Base-by-base conservation (phyloP, 2,113 vertebrate species). In the Entosphenus tridentatus region DNA sequence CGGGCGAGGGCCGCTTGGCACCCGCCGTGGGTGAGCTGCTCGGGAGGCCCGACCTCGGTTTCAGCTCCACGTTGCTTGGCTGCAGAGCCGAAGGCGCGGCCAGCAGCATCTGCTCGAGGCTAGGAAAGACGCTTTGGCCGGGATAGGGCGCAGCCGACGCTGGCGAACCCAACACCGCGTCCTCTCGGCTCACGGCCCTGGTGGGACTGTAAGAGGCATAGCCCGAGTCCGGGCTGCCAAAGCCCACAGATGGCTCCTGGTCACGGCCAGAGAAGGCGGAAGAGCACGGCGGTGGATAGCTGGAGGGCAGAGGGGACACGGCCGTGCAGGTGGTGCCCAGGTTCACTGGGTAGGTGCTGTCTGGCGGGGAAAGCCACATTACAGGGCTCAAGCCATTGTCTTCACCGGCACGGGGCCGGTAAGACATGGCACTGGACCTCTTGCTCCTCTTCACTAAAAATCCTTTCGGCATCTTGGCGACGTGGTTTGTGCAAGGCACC, bases 401-500 rank as follows among this genome's bases (percentile, higher is more conserved):
- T 65, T 79, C 79, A 10, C 73, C 74, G 4, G 70, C 75, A 58
- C 86, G 78, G 58, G 77, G 69, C 71, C 88, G 78, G 76, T 90
- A 89, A 0, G 82, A 86, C 21, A 80, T 77, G 8, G 76, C 72
- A 54, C 83, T 81, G 1, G 78, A 73, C 71, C 86, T 82, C 77
- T 79, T 81, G 78, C 76, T 86, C 71, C 90, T 81, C 78, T 96
- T 96, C 72, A 96, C 90, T 73, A 96, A 73, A 73, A 95, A 96
- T 57, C 90, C 90, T 72, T 87, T 82, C 71, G 90, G 90, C 90
- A 96, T 96, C 56, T 72, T 75, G 62, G 10, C 8, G 10, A n/a
- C 21, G 39, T 39, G 39, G 39, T 39, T 39, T 39, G 39, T 39
- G 39, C 39, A 39, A 39, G 39, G 39, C 39, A 39, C 39, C 39